Conservation (phyloP, 2,797 vertebrate species). For the Enteromius radiatus region DNA sequence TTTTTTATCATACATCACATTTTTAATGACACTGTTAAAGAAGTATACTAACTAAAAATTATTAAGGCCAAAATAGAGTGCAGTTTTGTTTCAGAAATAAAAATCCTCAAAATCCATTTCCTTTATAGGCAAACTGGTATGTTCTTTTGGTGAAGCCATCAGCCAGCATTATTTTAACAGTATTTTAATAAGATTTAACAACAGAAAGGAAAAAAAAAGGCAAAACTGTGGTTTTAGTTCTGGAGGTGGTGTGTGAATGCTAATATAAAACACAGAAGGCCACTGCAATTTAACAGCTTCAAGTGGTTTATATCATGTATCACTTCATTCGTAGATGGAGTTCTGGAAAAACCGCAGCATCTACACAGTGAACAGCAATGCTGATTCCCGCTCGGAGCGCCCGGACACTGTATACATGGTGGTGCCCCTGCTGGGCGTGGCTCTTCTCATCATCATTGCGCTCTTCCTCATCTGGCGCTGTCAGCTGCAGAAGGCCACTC, state of each 20-base stretch:
- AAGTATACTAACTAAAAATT: neutral
- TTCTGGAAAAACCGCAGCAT: slow-evolving; percentile 86
- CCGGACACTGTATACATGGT: slow-evolving; percentile 87
- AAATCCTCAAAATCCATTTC: no score
- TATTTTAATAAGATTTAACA: neutral
- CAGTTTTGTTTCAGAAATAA: neutral
- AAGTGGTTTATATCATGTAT: neutral
- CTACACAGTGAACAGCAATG: slow-evolving; percentile 82
- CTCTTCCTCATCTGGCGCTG: slow-evolving; percentile 92
- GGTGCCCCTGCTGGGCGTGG: slow-evolving; percentile 85
- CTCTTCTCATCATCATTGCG: slow-evolving; percentile 85
- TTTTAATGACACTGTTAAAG: neutral
- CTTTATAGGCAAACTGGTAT: neutral
- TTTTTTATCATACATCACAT: neutral
- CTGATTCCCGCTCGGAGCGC: slow-evolving; percentile 74
- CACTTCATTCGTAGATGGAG: slow-evolving; percentile 81
- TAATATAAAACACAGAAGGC: slow-evolving; percentile 4
- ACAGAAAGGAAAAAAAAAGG: neutral
- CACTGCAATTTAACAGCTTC: neutral
- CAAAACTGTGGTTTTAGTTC: neutral
- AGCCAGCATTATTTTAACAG: neutral
- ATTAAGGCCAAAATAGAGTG: neutral
- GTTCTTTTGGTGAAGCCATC: neutral
- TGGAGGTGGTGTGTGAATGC: neutral
- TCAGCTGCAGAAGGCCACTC: slow-evolving; percentile 87